Evolutionary conservation across 2,797 vertebrate species (phyloP).

Genomic region (Mormyrops boulengeri): DNA sequence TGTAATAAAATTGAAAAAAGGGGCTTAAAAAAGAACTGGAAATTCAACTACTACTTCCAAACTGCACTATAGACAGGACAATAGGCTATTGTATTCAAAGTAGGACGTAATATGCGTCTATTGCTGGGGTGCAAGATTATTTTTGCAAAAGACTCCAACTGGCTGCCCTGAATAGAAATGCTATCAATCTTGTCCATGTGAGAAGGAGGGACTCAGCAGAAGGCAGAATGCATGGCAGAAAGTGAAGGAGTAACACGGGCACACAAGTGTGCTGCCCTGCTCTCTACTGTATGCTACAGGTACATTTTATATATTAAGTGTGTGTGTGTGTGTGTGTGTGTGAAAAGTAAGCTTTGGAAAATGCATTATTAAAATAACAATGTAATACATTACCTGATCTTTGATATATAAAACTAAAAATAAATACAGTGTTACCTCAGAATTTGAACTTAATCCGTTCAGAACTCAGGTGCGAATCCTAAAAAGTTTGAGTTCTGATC

Average conservation of each 20-base stretch:
- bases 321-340: background rate
- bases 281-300: background rate
- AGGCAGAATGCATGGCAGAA: background rate
- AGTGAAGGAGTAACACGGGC: no score
- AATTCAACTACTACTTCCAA: background rate
- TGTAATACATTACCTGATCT: background rate
- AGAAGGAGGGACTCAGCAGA: background rate
- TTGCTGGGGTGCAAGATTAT: background rate
- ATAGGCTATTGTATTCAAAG: background rate
- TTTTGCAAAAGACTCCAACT: background rate
- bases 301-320: background rate
- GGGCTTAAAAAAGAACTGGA: background rate
- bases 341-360: background rate
- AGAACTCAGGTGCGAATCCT: no score
- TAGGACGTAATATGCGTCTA: background rate
- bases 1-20: background rate
- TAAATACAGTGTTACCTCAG: background rate
- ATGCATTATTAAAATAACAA: background rate
- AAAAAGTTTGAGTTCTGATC: no score
- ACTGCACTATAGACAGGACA: background rate
- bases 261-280: background rate
- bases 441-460: no score
- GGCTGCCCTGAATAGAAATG: background rate
- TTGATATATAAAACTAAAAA: background rate
- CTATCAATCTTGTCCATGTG: constrained; percentile 4